Conservation (phyloP, 2,888 invertebrate species). For the Cordylochernes scorpioides region DNA sequence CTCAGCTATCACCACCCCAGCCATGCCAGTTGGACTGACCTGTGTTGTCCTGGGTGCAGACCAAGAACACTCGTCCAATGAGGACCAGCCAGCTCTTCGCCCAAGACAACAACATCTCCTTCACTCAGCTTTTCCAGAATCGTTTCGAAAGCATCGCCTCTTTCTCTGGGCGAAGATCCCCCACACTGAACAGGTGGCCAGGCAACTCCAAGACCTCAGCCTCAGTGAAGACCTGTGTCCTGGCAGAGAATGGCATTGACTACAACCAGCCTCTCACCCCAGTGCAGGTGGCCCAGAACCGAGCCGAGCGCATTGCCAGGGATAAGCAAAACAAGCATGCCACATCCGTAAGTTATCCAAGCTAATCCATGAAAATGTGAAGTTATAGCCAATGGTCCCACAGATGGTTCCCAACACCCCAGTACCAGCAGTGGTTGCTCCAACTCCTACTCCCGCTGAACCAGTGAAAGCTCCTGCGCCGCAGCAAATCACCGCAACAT, state of each 20-base stretch:
- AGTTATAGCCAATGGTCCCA: no score
- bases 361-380: no score
- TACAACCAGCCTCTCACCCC: slow-evolving; percentile 55
- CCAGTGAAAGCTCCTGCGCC: no score
- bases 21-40: no score
- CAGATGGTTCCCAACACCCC: no score
- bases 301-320: slow-evolving; percentile 57
- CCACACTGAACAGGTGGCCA: slow-evolving; percentile 44
- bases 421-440: no score
- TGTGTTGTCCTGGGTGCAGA: slow-evolving; percentile 25
- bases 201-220: slow-evolving; percentile 35
- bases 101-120: slow-evolving; percentile 46
- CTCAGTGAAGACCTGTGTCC: slow-evolving; percentile 40
- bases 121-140: slow-evolving; percentile 36
- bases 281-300: slow-evolving; percentile 17
- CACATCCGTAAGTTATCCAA: slow-evolving; percentile 9
- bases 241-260: slow-evolving; percentile 52
- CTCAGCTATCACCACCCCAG: no score
- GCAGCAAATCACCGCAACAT: no score
- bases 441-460: no score
- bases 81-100: slow-evolving; percentile 45
- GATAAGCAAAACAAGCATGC: slow-evolving; percentile 36
- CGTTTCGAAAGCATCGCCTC: slow-evolving; percentile 48
- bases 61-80: slow-evolving; percentile 40
- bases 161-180: slow-evolving; percentile 29